Conservation (phyloP, 2,888 invertebrate genomes). For the Galeruca laticollis region DNA sequence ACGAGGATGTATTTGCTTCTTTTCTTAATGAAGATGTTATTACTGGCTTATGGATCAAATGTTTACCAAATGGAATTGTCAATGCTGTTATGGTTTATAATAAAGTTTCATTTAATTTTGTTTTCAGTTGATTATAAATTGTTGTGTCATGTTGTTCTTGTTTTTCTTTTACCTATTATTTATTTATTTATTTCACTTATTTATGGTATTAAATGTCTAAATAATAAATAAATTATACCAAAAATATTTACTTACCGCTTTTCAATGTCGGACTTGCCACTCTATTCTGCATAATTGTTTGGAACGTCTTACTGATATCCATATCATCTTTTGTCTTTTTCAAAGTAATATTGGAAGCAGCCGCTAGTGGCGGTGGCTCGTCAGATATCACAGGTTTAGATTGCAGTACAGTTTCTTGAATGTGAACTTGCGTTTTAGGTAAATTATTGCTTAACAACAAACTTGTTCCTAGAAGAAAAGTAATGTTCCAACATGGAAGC, state of each 20-base stretch:
- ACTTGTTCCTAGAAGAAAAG: conserved; percentile 41
- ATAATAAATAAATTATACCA: conserved; percentile 1
- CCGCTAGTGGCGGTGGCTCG: conserved; percentile 33
- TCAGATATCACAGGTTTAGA: conserved; percentile 32
- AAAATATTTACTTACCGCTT: conserved; percentile 40
- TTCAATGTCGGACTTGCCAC: conserved; percentile 61
- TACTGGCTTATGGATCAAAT: too few relatives aligned
- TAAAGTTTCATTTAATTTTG: too few relatives aligned
- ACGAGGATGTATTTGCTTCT: too few relatives aligned
- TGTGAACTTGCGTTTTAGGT: conserved; percentile 35
- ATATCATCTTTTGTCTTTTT: conserved; percentile 54
- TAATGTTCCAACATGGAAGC: neutral
- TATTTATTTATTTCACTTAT: too few relatives aligned
- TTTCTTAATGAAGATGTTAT: too few relatives aligned
- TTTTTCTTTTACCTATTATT: too few relatives aligned
- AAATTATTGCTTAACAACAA: conserved; percentile 53
- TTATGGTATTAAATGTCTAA: too few relatives aligned
- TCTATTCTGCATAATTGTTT: conserved; percentile 60
- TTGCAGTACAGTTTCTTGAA: conserved; percentile 28
- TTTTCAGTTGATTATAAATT: neutral
- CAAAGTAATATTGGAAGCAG: conserved; percentile 26
- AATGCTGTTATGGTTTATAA: neutral
- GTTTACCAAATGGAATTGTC: neutral
- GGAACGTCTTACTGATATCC: conserved; percentile 63
- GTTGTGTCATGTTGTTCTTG: too few relatives aligned